Conservation (phyloP, 2,797 vertebrate species). For the Amazonetta brasiliensis region DNA sequence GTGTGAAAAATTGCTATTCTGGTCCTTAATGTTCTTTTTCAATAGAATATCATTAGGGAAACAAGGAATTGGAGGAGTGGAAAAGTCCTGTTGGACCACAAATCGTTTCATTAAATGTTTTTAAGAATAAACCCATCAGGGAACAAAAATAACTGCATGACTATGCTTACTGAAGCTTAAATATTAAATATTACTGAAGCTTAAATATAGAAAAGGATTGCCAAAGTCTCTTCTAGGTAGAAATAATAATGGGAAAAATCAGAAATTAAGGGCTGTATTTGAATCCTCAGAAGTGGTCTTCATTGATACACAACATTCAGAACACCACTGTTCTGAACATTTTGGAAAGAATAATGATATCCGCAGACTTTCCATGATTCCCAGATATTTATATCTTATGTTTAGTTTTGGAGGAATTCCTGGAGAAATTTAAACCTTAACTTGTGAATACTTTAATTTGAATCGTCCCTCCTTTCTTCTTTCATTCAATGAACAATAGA, state of each 20-base stretch:
- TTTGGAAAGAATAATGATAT: background rate
- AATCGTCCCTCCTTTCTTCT: background rate
- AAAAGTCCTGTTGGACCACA: background rate
- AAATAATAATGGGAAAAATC: background rate
- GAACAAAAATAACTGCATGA: background rate
- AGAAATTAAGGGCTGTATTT: background rate
- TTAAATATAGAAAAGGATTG: background rate
- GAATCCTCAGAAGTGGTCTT: background rate
- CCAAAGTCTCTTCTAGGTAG: background rate
- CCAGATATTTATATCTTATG: background rate
- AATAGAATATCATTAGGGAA: background rate
- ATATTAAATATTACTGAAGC: background rate
- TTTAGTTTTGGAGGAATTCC: background rate
- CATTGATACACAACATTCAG: background rate
- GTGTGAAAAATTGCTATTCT: background rate
- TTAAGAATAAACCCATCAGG: background rate
- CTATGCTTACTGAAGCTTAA: background rate
- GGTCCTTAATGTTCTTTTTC: background rate
- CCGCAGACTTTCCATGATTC: background rate
- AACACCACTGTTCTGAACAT: background rate
- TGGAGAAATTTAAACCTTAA: background rate
- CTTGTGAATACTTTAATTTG: background rate
- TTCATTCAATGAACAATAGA: background rate
- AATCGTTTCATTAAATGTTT: background rate
- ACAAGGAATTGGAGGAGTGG: background rate